Conservation (phyloP, 2,888 invertebrate species). For the Amiota minor region DNA sequence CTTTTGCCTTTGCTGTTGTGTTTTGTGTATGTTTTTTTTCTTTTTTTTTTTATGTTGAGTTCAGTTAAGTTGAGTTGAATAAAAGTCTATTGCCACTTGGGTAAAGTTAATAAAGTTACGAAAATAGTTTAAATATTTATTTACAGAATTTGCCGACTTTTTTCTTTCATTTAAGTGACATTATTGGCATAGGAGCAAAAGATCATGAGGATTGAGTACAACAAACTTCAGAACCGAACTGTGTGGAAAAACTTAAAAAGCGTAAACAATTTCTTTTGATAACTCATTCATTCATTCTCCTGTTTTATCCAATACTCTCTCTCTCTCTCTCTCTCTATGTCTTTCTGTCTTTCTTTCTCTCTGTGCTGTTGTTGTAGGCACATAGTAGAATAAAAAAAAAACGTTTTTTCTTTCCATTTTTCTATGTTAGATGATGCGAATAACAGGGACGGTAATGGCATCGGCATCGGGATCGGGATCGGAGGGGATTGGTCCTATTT, state of each 20-base stretch:
- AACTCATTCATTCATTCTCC: constrained; percentile 16
- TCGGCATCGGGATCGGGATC: too few relatives aligned
- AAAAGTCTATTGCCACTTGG: constrained; percentile 52
- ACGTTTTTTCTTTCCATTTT: too few relatives aligned
- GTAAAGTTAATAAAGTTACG: constrained; percentile 65
- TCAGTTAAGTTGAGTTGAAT: neutral
- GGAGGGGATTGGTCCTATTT: too few relatives aligned
- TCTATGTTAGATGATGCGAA: too few relatives aligned
- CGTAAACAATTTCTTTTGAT: constrained; percentile 54
- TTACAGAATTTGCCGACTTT: constrained; percentile 51
- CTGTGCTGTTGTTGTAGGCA: too few relatives aligned
- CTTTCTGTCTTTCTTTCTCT: too few relatives aligned
- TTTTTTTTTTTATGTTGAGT: neutral
- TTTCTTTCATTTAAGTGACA: constrained; percentile 35
- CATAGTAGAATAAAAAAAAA: too few relatives aligned
- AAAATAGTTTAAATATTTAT: constrained; percentile 66
- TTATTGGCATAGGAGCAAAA: constrained; percentile 19
- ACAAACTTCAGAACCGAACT: neutral
- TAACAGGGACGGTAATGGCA: too few relatives aligned
- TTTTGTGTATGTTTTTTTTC: too few relatives aligned
- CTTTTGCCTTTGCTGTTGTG: too few relatives aligned
- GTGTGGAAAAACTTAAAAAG: constrained; percentile 46
- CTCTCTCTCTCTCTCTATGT: too few relatives aligned
- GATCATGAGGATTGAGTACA: constrained; percentile 23
- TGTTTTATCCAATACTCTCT: too few relatives aligned